Conservation (phyloP, 2,113 vertebrate genomes). For the Myotis yumanensis region DNA sequence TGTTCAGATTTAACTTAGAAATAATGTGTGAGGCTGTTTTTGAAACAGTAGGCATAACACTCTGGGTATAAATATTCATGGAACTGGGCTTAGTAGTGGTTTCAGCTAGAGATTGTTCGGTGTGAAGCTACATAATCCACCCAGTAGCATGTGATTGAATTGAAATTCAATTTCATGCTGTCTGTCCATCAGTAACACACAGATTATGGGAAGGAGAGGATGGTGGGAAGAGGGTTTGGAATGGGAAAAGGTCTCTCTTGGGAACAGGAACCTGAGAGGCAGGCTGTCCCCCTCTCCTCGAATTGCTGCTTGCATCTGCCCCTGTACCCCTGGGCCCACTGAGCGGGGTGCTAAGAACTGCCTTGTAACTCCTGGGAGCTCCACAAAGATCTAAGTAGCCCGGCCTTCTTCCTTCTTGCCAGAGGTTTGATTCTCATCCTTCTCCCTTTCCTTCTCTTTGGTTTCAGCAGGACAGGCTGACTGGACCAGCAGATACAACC, state of each 20-base stretch:
- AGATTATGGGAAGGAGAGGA: background rate
- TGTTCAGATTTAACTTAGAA: background rate
- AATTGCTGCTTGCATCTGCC: background rate
- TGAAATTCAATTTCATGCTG: background rate
- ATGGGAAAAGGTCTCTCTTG: background rate
- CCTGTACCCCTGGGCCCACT: accelerated
- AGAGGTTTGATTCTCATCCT: background rate
- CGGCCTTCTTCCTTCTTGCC: background rate
- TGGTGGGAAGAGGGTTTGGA: background rate
- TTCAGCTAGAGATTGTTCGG: background rate
- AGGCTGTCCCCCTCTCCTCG: background rate
- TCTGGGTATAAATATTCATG: background rate
- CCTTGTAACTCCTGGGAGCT: background rate
- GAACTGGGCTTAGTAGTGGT: background rate
- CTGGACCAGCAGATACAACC: background rate
- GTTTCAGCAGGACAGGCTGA: background rate
- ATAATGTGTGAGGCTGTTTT: background rate
- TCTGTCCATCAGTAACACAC: background rate
- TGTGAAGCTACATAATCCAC: background rate
- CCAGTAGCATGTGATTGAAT: background rate
- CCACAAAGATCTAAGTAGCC: background rate
- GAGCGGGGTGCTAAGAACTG: background rate
- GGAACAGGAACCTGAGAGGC: background rate
- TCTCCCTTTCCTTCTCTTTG: background rate
- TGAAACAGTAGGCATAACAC: background rate